Conservation (phyloP, 2,797 vertebrate species). For the Babyrousa celebensis region DNA sequence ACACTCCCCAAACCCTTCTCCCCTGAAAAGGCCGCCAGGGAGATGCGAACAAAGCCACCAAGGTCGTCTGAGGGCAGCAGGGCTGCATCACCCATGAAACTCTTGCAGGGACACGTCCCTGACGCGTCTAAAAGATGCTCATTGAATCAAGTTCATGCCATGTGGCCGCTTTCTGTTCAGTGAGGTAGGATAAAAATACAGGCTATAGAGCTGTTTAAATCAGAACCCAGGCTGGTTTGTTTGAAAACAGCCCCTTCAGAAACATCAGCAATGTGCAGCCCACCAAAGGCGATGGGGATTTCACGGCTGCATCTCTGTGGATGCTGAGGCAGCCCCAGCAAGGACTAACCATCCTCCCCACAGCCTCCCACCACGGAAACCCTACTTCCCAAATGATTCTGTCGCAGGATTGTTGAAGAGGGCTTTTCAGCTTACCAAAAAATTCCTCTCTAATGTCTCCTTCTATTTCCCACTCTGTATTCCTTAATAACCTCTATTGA, state of each 20-base stretch:
- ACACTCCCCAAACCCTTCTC: background rate
- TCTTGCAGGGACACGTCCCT: background rate
- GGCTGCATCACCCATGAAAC: fast-evolving
- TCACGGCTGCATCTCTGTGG: fast-evolving
- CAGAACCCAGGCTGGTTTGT: background rate
- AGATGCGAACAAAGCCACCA: background rate
- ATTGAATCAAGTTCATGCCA: background rate
- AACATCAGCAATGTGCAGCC: background rate
- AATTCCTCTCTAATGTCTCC: background rate
- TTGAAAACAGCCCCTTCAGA: background rate
- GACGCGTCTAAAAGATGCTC: background rate
- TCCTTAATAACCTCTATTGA: background rate
- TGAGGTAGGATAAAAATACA: background rate
- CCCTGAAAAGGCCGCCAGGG: background rate
- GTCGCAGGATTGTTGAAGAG: background rate
- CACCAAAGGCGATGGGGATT: no score
- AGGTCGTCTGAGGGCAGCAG: fast-evolving
- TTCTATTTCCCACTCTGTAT: background rate
- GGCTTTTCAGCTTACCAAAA: background rate
- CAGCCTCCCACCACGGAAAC: background rate
- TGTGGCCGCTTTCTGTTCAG: background rate
- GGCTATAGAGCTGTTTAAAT: background rate
- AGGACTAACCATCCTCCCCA: background rate
- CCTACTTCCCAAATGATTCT: background rate
- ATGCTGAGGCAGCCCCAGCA: background rate